phyloP scores from a whole-genome alignment of 2,797 vertebrate genomes.

The Rhinatrema bivittatum region DNA sequence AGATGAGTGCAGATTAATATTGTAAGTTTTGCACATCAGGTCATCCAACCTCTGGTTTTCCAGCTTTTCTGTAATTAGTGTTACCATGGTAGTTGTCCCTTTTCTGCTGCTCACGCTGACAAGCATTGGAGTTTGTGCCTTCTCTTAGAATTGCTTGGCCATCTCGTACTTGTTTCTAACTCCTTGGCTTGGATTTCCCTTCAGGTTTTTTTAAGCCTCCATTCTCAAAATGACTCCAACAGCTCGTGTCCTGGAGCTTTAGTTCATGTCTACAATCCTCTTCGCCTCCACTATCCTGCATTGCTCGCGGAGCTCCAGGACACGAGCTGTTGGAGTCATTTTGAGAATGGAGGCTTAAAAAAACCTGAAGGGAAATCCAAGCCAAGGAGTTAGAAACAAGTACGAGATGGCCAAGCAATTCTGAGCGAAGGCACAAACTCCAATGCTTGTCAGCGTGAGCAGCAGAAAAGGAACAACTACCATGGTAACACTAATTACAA shows the following conservation, averaged over 20 bases:
- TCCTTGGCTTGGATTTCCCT: too few relatives aligned
- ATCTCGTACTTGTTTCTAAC: too few relatives aligned
- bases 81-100: slow-evolving; percentile 55
- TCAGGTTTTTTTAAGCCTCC: too few relatives aligned
- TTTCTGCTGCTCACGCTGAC: slow-evolving; percentile 25
- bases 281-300: too few relatives aligned
- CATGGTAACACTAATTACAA: slow-evolving; percentile 70
- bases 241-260: too few relatives aligned
- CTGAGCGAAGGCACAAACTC: slow-evolving; percentile 26
- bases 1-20: slow-evolving; percentile 46
- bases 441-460: slow-evolving; percentile 22
- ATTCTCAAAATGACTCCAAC: slow-evolving; percentile 13
- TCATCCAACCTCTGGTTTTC: slow-evolving; percentile 67
- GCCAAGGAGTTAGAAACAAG: too few relatives aligned
- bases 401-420: slow-evolving; percentile 30
- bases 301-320: too few relatives aligned
- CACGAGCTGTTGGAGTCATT: too few relatives aligned
- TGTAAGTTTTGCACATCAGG: slow-evolving; percentile 44
- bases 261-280: too few relatives aligned
- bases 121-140: slow-evolving; percentile 23
- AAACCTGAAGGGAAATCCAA: too few relatives aligned
- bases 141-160: slow-evolving; percentile 32
- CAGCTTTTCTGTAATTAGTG: slow-evolving; percentile 69
- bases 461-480: slow-evolving; percentile 36
- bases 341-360: slow-evolving; percentile 27